phyloP scores from a whole-genome alignment of 2,113 vertebrate species.

The Antechinus flavipes region DNA sequence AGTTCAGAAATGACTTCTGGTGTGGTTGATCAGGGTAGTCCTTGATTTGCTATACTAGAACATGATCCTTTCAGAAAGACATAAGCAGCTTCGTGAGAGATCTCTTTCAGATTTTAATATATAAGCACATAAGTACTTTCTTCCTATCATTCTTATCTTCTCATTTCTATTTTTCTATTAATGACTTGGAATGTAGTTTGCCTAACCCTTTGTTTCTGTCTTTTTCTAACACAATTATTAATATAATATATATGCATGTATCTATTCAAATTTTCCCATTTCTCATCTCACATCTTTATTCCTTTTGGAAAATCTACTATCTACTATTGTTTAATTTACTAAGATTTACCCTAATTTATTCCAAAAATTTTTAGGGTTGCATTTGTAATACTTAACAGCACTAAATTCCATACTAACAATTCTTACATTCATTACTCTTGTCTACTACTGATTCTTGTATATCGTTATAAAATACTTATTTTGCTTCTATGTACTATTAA shows the following conservation, averaged over 20 bases:
- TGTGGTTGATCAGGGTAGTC: background rate
- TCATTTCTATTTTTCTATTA: background rate
- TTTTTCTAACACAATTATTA: background rate
- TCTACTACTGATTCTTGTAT: background rate
- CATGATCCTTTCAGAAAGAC: background rate
- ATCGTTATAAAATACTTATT: background rate
- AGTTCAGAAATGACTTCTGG: background rate
- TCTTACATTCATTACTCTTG: background rate
- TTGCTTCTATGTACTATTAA: background rate
- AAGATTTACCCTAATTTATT: background rate
- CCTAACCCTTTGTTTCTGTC: background rate
- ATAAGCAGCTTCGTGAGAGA: background rate
- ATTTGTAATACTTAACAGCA: background rate
- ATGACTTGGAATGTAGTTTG: background rate
- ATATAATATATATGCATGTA: no score
- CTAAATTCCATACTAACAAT: background rate
- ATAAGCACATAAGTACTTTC: background rate
- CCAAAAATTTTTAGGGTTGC: background rate
- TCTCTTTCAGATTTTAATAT: background rate
- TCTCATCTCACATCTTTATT: background rate
- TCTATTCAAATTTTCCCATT: background rate
- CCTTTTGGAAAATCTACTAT: background rate
- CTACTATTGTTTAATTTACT: background rate
- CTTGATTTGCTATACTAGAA: background rate
- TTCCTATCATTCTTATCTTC: background rate